Percentiles rank a stretch among this genome's conserved stretches.
Evolutionary conservation across 2,888 invertebrate genomes (phyloP).

Genomic region (Cotesia congregata): DNA sequence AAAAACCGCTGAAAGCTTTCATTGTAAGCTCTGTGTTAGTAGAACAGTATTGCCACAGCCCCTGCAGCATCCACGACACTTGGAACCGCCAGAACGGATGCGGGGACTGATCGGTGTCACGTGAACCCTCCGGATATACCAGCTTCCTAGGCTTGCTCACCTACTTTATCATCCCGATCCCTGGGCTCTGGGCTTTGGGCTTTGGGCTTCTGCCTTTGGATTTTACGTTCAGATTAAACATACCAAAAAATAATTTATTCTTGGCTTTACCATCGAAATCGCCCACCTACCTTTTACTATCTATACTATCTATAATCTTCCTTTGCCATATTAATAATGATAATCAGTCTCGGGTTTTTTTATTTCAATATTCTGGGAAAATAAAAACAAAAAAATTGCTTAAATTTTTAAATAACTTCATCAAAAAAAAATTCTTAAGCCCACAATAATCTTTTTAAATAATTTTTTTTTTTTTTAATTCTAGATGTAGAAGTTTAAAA

Average conservation of each 20-base stretch:
- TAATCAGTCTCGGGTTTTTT: too few species aligned
- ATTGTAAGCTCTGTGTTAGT: slow-evolving; percentile 44
- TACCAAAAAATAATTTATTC: neutral
- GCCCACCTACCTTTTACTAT: too few species aligned
- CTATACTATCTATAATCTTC: too few species aligned
- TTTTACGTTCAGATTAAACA: slow-evolving; percentile 43
- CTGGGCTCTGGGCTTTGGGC: slow-evolving; percentile 34
- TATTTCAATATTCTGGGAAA: too few species aligned
- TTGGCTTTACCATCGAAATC: neutral
- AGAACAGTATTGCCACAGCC: slow-evolving; percentile 45
- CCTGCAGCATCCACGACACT: slow-evolving; percentile 41
- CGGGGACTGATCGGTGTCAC: slow-evolving; percentile 69
- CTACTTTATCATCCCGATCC: slow-evolving; percentile 58
- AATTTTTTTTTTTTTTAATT: too few species aligned
- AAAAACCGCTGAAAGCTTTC: slow-evolving; percentile 22
- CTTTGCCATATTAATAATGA: too few species aligned
- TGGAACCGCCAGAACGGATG: slow-evolving; percentile 61
- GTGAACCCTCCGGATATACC: slow-evolving; percentile 69
- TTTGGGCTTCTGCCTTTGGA: too few species aligned
- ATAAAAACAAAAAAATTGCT: too few species aligned
- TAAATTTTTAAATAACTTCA: too few species aligned
- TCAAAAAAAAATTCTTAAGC: too few species aligned
- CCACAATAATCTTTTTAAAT: too few species aligned
- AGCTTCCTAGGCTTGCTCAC: slow-evolving; percentile 68
- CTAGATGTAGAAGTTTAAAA: too few species aligned